Base-by-base conservation (phyloP, 2,888 invertebrate species). In the Nemotelus pantherinus region DNA sequence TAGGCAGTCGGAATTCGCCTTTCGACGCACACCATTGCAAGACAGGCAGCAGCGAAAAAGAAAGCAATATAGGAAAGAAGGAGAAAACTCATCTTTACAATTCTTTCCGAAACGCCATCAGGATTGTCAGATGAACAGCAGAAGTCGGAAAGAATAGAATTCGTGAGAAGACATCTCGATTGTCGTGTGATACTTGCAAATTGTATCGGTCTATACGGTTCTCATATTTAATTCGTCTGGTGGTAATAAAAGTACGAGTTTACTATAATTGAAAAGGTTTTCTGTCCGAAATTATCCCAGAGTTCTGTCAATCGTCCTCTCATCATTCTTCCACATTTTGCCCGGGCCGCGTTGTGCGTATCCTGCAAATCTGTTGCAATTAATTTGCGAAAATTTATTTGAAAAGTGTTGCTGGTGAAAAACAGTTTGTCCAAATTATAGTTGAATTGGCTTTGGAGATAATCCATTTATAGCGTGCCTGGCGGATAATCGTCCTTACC, bases 61-160 rank as follows among this genome's bases (percentile, higher is more conserved):
- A 60, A 58, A 63, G 44, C 25, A 25, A 25, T 25, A 25, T 25
- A 25, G 25, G 63, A 55, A 50, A 25, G 48, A 63, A 63, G 39
- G 6, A 39, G 39, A 39, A 45, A 2, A 43, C 53, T 4, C 67
- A 43, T 45, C 9, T 47, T 39, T 48, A 3, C 25, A 48, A 67
- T 48, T 68, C 53, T 53, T 48, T 39, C 47, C 2, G 43, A 70
- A 70, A 70, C 70, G 70, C 70, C 70, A 70, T 70, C 70, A 70
- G 70, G 70, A 70, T 70, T 70, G 70, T 70, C 70, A 70, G 53
- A 70, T 70, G 43, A 70, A 44, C 53, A 70, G 43, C 70, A 70
- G 70, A 70, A 70, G 70, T 70, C 70, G 50, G 41, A 55, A 70
- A 70, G 70, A 70, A 70, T 53, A 70, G 70, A 67, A 48, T 70